Evolutionary conservation across 2,888 invertebrate species (phyloP).

Genomic region (Lasioglossum malachurum): DNA sequence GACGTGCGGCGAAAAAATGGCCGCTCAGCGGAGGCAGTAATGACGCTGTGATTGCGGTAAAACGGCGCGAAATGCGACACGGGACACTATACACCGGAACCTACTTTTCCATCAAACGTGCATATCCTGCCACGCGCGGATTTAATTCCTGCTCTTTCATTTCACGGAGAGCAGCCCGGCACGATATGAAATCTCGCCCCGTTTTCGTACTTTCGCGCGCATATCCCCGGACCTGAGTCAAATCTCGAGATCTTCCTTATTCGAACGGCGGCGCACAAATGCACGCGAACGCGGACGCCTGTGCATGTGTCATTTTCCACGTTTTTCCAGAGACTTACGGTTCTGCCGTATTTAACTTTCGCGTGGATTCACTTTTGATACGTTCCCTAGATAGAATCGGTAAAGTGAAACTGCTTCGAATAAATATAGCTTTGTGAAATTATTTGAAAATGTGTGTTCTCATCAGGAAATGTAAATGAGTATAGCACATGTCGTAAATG

Average conservation of each 20-base stretch:
- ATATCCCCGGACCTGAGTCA: constrained; percentile 23
- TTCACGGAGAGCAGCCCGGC: constrained; percentile 35
- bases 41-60: not conserved
- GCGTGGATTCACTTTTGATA: not conserved
- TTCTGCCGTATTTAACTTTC: not conserved
- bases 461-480: not conserved
- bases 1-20: not conserved
- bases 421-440: not conserved
- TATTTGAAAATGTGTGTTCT: not conserved
- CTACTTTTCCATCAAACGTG: constrained; percentile 25
- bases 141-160: constrained; percentile 61
- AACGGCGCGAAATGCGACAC: constrained; percentile 16
- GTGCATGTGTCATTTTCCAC: constrained; percentile 1
- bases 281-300: constrained; percentile 3
- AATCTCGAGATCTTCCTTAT: constrained; percentile 34
- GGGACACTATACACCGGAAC: constrained; percentile 17
- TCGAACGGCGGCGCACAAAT: constrained; percentile 12
- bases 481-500: not conserved
- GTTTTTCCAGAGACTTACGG: constrained; percentile 10
- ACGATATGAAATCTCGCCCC: constrained; percentile 32
- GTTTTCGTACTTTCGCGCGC: constrained; percentile 22
- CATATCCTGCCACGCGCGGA: constrained; percentile 21
- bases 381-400: not conserved
- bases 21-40: not conserved
- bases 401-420: not conserved